phyloP scores from a whole-genome alignment of 2,797 vertebrate species.

The Enteromius treurensis region DNA sequence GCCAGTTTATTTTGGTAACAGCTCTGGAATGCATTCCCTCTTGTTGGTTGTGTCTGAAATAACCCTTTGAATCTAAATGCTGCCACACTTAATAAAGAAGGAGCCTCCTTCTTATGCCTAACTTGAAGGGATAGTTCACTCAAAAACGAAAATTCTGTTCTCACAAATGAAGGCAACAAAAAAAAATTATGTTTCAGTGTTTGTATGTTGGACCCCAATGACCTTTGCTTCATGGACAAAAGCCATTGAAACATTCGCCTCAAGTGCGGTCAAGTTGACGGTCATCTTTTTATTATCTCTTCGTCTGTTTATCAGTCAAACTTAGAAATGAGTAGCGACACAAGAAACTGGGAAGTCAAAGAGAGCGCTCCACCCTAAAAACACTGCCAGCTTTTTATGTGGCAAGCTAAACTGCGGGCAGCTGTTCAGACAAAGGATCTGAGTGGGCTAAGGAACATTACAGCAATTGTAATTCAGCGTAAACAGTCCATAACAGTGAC shows the following conservation, averaged over 20 bases:
- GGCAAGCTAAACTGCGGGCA: slow-evolving; percentile 30
- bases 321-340: slow-evolving; percentile 1
- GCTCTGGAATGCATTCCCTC: slow-evolving; percentile 33
- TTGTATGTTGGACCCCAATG: neutral
- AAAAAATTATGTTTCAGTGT: no score
- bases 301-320: slow-evolving; percentile 9
- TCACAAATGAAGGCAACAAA: neutral
- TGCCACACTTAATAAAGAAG: slow-evolving; percentile 43
- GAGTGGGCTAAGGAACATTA: slow-evolving; percentile 21
- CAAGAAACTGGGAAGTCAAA: slow-evolving; percentile 2
- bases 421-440: slow-evolving; percentile 42
- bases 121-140: neutral
- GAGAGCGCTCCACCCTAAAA: slow-evolving; percentile 19
- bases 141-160: neutral
- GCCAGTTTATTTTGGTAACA: slow-evolving; percentile 52
- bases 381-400: slow-evolving; percentile 24
- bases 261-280: neutral
- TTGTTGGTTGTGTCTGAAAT: slow-evolving; percentile 45
- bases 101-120: neutral
- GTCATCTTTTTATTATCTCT: neutral
- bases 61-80: slow-evolving; percentile 49
- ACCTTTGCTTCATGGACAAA: neutral
- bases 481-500: slow-evolving; percentile 51
- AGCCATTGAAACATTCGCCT: neutral
- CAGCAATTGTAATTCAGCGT: slow-evolving; percentile 36